Evolutionary conservation across 2,113 vertebrate species (phyloP).

Genomic region (Phodopus roborovskii): DNA sequence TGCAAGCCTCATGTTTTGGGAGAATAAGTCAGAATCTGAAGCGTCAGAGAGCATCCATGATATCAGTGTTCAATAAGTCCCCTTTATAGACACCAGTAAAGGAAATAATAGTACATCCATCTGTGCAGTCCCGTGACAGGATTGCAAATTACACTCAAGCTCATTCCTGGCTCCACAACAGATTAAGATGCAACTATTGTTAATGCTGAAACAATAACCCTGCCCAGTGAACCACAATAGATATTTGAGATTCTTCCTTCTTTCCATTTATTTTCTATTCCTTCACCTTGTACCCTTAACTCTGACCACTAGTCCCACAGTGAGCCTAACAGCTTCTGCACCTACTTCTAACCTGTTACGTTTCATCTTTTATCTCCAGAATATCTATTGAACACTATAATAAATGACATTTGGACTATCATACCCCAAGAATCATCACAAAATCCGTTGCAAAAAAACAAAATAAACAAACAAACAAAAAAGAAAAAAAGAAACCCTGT

Average conservation of each 20-base stretch:
- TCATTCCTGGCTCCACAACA: constrained; percentile 92
- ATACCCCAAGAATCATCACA: constrained; percentile 91
- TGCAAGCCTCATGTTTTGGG: constrained; percentile 85
- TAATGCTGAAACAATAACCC: constrained; percentile 94
- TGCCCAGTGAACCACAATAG: constrained; percentile 94
- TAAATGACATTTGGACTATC: constrained; percentile 91
- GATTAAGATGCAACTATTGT: constrained; percentile 86
- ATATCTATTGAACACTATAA: constrained; percentile 89
- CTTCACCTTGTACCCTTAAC: constrained; percentile 95
- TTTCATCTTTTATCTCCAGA: constrained; percentile 95
- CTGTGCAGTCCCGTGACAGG: constrained; percentile 90
- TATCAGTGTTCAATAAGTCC: constrained; percentile 89
- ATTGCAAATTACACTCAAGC: constrained; percentile 96
- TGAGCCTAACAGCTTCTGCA: constrained; percentile 92
- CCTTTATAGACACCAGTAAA: constrained; percentile 88
- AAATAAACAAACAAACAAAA: no score
- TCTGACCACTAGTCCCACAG: constrained; percentile 89
- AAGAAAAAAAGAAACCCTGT: no score
- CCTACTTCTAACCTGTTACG: constrained; percentile 95
- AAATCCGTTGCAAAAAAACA: constrained; percentile 93
- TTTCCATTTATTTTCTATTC: constrained; percentile 96
- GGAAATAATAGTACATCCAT: constrained; percentile 85
- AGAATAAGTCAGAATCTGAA: constrained; percentile 87
- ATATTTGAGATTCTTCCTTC: constrained; percentile 97
- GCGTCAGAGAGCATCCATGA: constrained; percentile 85